Base-by-base conservation (phyloP, 2,113 vertebrate genomes). In the Cynopterus brachyotis region DNA sequence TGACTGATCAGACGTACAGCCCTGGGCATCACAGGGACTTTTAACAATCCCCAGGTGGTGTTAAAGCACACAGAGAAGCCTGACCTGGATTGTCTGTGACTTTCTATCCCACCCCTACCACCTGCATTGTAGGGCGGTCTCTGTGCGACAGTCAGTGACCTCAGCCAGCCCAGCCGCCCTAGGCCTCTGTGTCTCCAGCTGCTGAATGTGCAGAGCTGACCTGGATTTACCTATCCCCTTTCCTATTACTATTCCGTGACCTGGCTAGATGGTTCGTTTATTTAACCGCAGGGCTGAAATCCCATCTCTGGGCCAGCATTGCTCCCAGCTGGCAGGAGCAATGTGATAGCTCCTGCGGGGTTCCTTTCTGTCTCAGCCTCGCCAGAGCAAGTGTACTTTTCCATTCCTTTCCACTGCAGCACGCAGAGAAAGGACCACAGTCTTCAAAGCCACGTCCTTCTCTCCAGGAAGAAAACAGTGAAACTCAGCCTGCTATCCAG, bases 201-300 rank as follows among this genome's bases (percentile, higher is more conserved):
- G 87, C 30, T 82, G 72, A 10, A 9, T 55, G 24, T 26, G 57
- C 15, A 37, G n/a, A 47, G 69, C 3, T 83, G 94, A 88, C 97
- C 96, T 94, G 95, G 79, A 81, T 95, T 89, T 64, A 6, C 93
- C 83, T 64, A 1, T 67, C 84, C 42, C 6, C 60, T 88, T 94
- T 94, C 30, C 13, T 50, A 76, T 60, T 67, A 50, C 82, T 89
- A 84, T 91, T 90, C 88, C 35, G 4, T 19, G 42, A 55, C 80
- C 28, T 3, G 55, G 53, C 37, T 85, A 12, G 55, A 57, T 26
- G 89, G 95, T 96, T 96, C 96, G 94, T 89, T 96, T 94, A 86
- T 57, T 96, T 89, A 94, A 95, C 91, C 92, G n/a, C 67, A 42
- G 78, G 81, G 62, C 73, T 95, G 96, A 97, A 97, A 97, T 62